phyloP scores from a whole-genome alignment of 1,140 invertebrate genomes.

The Drosophila pruinosa region DNA sequence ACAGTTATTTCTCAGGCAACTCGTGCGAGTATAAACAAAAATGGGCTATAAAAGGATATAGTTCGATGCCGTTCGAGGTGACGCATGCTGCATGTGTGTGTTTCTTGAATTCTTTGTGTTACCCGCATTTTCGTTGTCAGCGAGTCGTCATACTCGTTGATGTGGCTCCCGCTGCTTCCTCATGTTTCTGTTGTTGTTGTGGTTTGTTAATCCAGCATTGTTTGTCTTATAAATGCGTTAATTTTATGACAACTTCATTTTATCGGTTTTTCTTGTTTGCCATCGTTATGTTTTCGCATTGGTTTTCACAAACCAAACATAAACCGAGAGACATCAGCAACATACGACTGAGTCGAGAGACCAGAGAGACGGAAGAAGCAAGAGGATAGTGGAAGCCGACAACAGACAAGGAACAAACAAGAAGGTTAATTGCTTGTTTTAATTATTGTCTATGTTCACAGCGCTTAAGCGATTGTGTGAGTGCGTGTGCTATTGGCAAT shows the following conservation, averaged over 20 bases:
- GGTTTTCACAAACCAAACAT: slow-evolving; percentile 60
- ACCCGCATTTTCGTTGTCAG: slow-evolving; percentile 21
- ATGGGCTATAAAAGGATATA: slow-evolving; percentile 75
- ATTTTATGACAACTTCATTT: slow-evolving; percentile 81
- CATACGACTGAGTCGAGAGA: too few species aligned
- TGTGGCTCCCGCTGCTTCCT: not conserved
- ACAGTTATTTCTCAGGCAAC: slow-evolving; percentile 77
- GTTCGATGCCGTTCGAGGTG: slow-evolving; percentile 46
- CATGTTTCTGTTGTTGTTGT: slow-evolving; percentile 1
- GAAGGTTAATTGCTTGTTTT: slow-evolving; percentile 68
- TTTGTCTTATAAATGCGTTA: slow-evolving; percentile 79
- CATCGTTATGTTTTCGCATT: slow-evolving; percentile 28
- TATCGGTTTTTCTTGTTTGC: slow-evolving; percentile 76
- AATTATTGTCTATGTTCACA: slow-evolving; percentile 60
- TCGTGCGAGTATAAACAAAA: slow-evolving; percentile 62
- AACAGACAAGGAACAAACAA: slow-evolving; percentile 46
- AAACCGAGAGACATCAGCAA: slow-evolving; percentile 35
- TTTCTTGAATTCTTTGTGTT: slow-evolving; percentile 12
- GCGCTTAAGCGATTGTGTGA: not conserved
- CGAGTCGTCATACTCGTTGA: slow-evolving; percentile 27
- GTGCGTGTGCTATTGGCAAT: slow-evolving; percentile 10
- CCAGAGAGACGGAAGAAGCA: not conserved
- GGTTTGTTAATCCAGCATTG: slow-evolving; percentile 75
- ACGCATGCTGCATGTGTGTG: slow-evolving; percentile 19
- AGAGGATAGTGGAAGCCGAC: not conserved